Conservation (phyloP, 2,888 invertebrate species). For the Trichopoda pennipes region DNA sequence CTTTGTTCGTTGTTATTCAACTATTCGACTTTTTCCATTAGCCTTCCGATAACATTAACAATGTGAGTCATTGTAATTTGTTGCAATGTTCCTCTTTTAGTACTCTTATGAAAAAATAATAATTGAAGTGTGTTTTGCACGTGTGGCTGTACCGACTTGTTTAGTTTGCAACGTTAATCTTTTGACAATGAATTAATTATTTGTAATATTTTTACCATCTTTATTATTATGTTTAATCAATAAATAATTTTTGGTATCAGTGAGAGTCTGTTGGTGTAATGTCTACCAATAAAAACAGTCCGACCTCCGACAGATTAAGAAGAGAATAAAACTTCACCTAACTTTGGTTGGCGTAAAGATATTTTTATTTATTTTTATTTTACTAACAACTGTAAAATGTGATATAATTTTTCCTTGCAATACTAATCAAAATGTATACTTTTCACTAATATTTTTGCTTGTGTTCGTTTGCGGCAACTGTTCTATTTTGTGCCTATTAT, state of each 20-base stretch:
- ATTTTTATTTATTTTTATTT: no score
- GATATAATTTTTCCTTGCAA: no score
- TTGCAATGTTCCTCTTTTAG: conserved; percentile 27
- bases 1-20: conserved; percentile 34
- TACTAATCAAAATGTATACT: no score
- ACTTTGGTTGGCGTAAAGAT: no score
- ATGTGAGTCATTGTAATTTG: conserved; percentile 35
- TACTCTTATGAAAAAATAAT: conserved; percentile 12
- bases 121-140: conserved; percentile 60
- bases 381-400: no score
- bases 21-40: conserved; percentile 34
- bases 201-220: conserved; percentile 25
- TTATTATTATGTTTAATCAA: conserved; percentile 16
- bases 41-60: conserved; percentile 31
- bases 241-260: conserved; percentile 6
- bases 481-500: no score
- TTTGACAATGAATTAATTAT: conserved; percentile 46
- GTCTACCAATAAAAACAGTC: background rate
- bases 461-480: no score
- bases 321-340: conserved; percentile 5
- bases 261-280: background rate
- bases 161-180: conserved; percentile 30
- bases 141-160: conserved; percentile 55
- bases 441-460: no score
- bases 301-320: background rate